These are phyloP conservation scores for Macrostomum lignano DNA, from an alignment of 1,140 invertebrate species.

Conservation along the genomic window DNA sequence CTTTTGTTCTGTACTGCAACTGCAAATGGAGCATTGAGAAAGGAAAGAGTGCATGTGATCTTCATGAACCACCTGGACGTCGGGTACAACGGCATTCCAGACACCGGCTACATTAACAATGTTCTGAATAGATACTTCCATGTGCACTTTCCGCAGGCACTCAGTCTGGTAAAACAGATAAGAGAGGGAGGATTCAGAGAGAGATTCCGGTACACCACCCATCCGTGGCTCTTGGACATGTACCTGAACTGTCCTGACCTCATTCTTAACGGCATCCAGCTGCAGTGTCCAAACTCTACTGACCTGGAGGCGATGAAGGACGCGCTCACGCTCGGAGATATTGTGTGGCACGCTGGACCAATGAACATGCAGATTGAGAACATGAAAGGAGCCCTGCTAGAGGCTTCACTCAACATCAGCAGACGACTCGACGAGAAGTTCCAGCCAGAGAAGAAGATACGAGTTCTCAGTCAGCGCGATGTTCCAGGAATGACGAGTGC, in stretches of 20 bases:
- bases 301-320: slow-evolving; percentile 9
- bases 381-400: slow-evolving; percentile 10
- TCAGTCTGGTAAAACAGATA: slow-evolving; percentile 9
- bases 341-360: slow-evolving; percentile 16
- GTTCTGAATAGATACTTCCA: slow-evolving; percentile 15
- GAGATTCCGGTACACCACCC: slow-evolving; percentile 15
- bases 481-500: slow-evolving; percentile 17
- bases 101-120: slow-evolving; percentile 12
- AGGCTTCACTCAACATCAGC: slow-evolving; percentile 11
- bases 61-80: no score
- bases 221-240: slow-evolving; percentile 16
- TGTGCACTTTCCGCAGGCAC: slow-evolving; percentile 13
- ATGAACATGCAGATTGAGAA: slow-evolving; percentile 19
- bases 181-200: slow-evolving; percentile 10
- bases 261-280: not conserved
- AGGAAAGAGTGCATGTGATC: no score
- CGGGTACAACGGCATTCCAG: no score
- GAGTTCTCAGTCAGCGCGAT: slow-evolving; percentile 15
- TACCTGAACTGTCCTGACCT: slow-evolving; percentile 14
- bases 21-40: no score
- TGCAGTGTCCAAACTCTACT: slow-evolving; percentile 12
- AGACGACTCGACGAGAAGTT: slow-evolving; percentile 11
- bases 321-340: slow-evolving; percentile 11
- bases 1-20: no score
- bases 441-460: slow-evolving; percentile 9